These are phyloP conservation scores for Syngnathus acus DNA, from an alignment of 2,797 vertebrate genomes.

Conservation along the genomic window DNA sequence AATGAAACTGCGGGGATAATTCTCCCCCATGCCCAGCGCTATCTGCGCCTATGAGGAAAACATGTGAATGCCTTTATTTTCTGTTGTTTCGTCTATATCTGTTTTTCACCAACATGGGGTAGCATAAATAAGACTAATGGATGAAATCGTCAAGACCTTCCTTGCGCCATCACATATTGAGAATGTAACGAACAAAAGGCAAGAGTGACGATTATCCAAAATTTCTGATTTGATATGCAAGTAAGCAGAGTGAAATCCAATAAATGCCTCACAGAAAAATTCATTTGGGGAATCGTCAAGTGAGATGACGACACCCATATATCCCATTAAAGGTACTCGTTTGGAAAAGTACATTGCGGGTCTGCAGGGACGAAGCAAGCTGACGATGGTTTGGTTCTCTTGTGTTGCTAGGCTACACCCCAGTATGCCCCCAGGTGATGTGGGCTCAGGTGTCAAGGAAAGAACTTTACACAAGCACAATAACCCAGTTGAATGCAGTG, in stretches of 20 bases:
- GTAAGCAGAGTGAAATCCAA: background rate
- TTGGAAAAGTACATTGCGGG: conserved; percentile 11
- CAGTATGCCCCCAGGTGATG: conserved; percentile 18
- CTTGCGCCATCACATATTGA: background rate
- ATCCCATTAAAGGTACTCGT: conserved; percentile 19
- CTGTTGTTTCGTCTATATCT: background rate
- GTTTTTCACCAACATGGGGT: conserved; percentile 36
- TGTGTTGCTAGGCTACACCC: conserved; percentile 33
- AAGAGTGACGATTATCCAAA: background rate
- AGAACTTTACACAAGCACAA: conserved; percentile 7
- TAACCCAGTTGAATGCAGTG: conserved; percentile 2
- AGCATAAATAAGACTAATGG: conserved; percentile 17
- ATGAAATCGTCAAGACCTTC: background rate
- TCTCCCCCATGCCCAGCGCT: too few species aligned
- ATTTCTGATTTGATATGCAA: background rate
- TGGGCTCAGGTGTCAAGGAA: conserved; percentile 25
- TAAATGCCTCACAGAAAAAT: background rate
- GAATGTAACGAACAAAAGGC: background rate
- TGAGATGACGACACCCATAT: conserved; percentile 4
- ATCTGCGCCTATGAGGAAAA: too few species aligned
- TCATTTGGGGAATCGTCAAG: background rate
- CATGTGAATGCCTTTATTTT: too few species aligned
- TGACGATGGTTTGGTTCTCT: conserved; percentile 7
- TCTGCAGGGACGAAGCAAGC: conserved; percentile 24
- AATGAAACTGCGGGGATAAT: too few species aligned